Percentiles rank a stretch among this genome's conserved stretches.
These are phyloP conservation scores for Abrostola triplasia DNA, from an alignment of 2,888 invertebrate species.

Conservation along the genomic window DNA sequence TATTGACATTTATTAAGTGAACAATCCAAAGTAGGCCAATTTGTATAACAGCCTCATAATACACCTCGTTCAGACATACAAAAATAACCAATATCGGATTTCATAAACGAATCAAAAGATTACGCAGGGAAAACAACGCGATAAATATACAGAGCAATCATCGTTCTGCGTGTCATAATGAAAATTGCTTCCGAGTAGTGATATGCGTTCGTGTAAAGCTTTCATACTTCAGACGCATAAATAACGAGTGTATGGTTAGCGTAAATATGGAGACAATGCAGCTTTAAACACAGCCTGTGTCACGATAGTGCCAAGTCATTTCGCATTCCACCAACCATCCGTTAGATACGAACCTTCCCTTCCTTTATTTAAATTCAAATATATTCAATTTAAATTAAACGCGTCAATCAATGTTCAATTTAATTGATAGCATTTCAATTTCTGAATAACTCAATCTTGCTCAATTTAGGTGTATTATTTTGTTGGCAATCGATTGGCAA, in stretches of 20 bases:
- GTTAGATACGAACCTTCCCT: constrained; percentile 53
- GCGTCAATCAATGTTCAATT: constrained; percentile 45
- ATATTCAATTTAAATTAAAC: constrained; percentile 57
- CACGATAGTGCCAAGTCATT: constrained; percentile 67
- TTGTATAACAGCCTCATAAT: neutral
- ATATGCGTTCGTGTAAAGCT: constrained; percentile 45
- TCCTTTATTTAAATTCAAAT: constrained; percentile 53
- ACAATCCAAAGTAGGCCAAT: neutral
- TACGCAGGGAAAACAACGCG: constrained; percentile 11
- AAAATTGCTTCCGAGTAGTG: constrained; percentile 48
- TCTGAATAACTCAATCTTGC: constrained; percentile 44
- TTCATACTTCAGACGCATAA: constrained; percentile 50
- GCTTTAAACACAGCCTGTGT: constrained; percentile 60
- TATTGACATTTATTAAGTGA: neutral
- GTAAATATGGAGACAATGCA: constrained; percentile 72
- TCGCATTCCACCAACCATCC: constrained; percentile 63
- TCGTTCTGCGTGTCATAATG: constrained; percentile 31
- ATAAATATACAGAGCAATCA: constrained; percentile 29
- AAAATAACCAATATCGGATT: constrained; percentile 4
- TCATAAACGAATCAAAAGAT: constrained; percentile 10
- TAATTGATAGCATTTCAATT: constrained; percentile 47
- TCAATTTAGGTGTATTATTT: constrained; percentile 46
- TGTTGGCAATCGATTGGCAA: constrained; percentile 27
- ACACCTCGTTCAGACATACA: neutral
- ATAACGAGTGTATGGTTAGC: constrained; percentile 57